These are phyloP conservation scores for Mycalesis mineus DNA, from an alignment of 2,888 invertebrate species.

Conservation along the genomic window DNA sequence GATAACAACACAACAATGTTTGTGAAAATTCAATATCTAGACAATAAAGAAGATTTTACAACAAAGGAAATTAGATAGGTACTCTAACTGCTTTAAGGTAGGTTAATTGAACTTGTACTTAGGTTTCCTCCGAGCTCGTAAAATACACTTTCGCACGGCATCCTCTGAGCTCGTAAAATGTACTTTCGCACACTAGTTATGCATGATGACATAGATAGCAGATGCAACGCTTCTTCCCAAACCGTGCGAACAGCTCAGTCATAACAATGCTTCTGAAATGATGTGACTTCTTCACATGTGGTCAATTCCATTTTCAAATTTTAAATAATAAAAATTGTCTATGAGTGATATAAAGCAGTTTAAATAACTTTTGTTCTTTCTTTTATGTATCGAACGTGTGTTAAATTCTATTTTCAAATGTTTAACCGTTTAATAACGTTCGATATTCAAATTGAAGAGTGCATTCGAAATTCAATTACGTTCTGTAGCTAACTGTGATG, in stretches of 20 bases:
- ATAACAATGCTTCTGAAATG: slow-evolving; percentile 71
- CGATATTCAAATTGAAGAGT: slow-evolving; percentile 5
- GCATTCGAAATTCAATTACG: slow-evolving; percentile 12
- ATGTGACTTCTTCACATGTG: slow-evolving; percentile 68
- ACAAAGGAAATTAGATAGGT: neutral
- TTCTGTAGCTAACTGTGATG: slow-evolving; percentile 8
- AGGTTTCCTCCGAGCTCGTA: neutral
- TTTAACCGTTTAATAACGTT: slow-evolving; percentile 9
- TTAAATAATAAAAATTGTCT: neutral
- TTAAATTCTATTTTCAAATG: slow-evolving; percentile 21
- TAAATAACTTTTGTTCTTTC: neutral
- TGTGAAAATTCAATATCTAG: neutral
- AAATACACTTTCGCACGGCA: neutral
- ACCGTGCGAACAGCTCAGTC: slow-evolving; percentile 63
- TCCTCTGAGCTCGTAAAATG: too few relatives aligned
- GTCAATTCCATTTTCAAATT: slow-evolving; percentile 54
- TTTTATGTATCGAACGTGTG: neutral
- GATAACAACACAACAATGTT: neutral
- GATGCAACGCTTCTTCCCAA: slow-evolving; percentile 35
- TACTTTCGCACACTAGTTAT: slow-evolving; percentile 38
- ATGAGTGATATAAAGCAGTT: neutral
- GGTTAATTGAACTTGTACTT: slow-evolving; percentile 6
- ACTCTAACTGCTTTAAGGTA: neutral
- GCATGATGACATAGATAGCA: slow-evolving; percentile 46
- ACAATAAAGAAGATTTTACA: neutral